A percentile compares a stretch with the other conserved stretches of the same genome.
Evolutionary conservation across 1,140 invertebrate genomes (phyloP).

Genomic region (Drosophila suzukii): DNA sequence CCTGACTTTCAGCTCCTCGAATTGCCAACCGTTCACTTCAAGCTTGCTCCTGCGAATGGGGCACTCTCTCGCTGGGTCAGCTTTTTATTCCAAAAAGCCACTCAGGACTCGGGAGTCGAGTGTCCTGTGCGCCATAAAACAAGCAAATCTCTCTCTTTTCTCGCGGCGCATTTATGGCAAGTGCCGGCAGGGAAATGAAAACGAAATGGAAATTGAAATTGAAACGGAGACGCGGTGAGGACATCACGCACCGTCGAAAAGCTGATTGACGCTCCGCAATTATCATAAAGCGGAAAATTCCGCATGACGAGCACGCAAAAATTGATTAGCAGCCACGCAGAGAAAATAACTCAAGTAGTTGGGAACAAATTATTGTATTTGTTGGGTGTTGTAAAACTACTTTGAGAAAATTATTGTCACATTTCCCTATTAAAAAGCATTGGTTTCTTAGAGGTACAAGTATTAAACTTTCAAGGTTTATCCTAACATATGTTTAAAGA

Average conservation of each 20-base stretch:
- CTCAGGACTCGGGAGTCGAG: constrained; percentile 33
- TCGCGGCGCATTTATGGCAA: constrained; percentile 31
- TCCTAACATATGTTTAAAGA: no score
- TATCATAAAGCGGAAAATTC: constrained; percentile 73
- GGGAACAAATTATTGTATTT: no score
- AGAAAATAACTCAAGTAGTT: constrained; percentile 10
- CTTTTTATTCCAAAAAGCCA: constrained; percentile 50
- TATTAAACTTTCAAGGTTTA: no score
- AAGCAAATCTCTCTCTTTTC: constrained; percentile 8
- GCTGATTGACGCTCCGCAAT: constrained; percentile 65
- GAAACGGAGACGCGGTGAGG: constrained; percentile 27
- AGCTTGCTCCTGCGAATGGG: constrained; percentile 67
- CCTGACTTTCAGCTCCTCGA: constrained; percentile 20
- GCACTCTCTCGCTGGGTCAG: constrained; percentile 11
- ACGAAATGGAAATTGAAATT: constrained; percentile 47
- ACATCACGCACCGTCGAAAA: constrained; percentile 40
- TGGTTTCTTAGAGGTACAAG: no score
- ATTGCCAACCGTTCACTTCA: constrained; percentile 53
- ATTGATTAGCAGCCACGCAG: constrained; percentile 41
- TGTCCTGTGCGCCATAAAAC: constrained; percentile 55
- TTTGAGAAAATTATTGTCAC: no score
- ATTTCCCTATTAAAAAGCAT: no score
- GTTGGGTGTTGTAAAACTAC: no score
- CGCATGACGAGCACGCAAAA: constrained; percentile 32
- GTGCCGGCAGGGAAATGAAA: constrained; percentile 43